Base-by-base conservation (phyloP, 2,113 vertebrate genomes). In the Macrotis lagotis region DNA sequence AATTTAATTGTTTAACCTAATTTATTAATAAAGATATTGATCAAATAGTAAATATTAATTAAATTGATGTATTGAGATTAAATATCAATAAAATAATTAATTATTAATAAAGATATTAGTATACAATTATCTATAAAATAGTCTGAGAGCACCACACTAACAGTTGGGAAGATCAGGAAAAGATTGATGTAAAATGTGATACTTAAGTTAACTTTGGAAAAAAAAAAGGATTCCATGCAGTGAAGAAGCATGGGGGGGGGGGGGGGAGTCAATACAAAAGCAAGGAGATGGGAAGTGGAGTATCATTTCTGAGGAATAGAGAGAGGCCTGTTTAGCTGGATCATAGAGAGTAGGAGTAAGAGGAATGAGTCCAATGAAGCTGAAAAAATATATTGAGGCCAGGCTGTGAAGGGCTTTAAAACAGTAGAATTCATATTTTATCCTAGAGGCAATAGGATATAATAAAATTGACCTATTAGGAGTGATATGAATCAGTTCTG, bases 131-230 rank as follows among this genome's bases (percentile, higher is more conserved):
- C 37, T n/a, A 74, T 14, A 74, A n/a, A n/a, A 25, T 74, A n/a
- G 59, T 74, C n/a, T 74, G 59, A 6, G 37, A 25, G 37, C 37
- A 74, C 37, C 37, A 74, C 12, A 74, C 31, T n/a, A 74, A 11
- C 0, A 74, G 4, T 7, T 74, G 59, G 37, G 59, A 37, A n/a
- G 25, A 74, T 74, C 31, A 74, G 37, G 44, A 31, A 25, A 59
- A 50, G 0, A 7, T 10, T 47, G 19, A 48, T 31, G n/a, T 9
- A 48, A 26, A 49, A 50, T 22, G 19, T 5, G n/a, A 31, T 0
- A 0, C 3, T 3, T 0, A 6, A 0, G 24, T 37, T 52, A 3
- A 0, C 26, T 2, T 2, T 44, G 47, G 10, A 31, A 49, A 1
- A 44, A 3, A 89, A 31, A 28, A 0, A 12, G 26, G 6, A 37